phyloP scores from a whole-genome alignment of 2,113 vertebrate genomes.

The Ailurus styani region DNA sequence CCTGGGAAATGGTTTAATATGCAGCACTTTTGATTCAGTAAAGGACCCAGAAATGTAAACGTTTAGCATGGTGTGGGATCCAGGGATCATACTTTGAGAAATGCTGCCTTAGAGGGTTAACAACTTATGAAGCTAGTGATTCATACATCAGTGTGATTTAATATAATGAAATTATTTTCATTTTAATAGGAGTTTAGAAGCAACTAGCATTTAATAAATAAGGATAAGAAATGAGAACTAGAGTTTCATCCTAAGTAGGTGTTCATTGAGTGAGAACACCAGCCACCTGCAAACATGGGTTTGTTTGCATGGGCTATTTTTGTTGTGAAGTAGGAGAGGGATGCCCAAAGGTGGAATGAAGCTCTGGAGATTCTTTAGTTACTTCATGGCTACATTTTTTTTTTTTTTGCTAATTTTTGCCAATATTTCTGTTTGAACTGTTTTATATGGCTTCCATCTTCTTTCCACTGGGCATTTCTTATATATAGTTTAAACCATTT shows the following conservation, averaged over 20 bases:
- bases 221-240: not conserved
- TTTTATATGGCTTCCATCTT: not conserved
- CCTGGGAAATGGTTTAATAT: not conserved
- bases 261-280: not conserved
- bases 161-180: not conserved
- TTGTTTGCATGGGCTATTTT: not conserved
- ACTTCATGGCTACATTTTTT: not conserved
- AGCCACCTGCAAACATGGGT: not conserved
- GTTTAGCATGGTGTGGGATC: not conserved
- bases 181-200: not conserved
- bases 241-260: not conserved
- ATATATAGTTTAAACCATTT: slow-evolving; percentile 18
- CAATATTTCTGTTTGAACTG: not conserved
- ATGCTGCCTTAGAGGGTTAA: not conserved
- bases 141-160: not conserved
- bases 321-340: not conserved
- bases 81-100: not conserved
- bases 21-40: not conserved
- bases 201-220: slow-evolving; percentile 3
- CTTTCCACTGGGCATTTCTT: not conserved
- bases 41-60: not conserved
- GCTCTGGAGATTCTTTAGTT: not conserved
- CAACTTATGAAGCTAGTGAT: not conserved
- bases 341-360: not conserved
- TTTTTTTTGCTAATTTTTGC: not conserved